Evolutionary conservation across 2,797 vertebrate genomes (phyloP).

Genomic region (Rhinogobio ventralis): DNA sequence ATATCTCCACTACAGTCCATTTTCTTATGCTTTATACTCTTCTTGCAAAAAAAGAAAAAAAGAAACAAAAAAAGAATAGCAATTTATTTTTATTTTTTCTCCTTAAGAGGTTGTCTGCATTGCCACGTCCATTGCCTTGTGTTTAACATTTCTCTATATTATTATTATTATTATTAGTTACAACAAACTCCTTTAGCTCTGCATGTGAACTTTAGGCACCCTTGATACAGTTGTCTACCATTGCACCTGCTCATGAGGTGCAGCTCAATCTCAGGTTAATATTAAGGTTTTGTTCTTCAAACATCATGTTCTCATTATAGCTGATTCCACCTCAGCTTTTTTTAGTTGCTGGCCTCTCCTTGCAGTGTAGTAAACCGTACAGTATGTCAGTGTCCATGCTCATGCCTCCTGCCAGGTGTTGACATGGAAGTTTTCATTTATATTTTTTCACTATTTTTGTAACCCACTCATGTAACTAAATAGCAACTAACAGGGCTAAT

Average conservation of each 20-base stretch:
- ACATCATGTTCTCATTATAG: slow-evolving; percentile 66
- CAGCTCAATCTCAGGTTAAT: slow-evolving; percentile 83
- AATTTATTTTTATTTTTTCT: slow-evolving; percentile 62
- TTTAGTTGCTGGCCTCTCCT: slow-evolving; percentile 32
- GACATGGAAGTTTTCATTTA: slow-evolving; percentile 47
- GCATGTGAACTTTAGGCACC: slow-evolving; percentile 74
- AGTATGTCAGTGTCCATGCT: slow-evolving; percentile 56
- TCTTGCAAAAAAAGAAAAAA: slow-evolving; percentile 69
- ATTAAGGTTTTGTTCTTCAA: slow-evolving; percentile 77
- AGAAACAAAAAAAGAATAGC: slow-evolving; percentile 59
- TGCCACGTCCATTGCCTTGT: slow-evolving; percentile 87
- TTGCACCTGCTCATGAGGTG: slow-evolving; percentile 74
- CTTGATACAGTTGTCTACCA: slow-evolving; percentile 74
- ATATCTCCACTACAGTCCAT: slow-evolving; percentile 82
- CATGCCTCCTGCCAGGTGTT: slow-evolving; percentile 67
- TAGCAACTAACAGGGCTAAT: slow-evolving; percentile 71
- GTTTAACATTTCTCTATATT: slow-evolving; percentile 75
- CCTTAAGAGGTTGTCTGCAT: slow-evolving; percentile 81
- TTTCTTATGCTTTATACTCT: slow-evolving; percentile 87
- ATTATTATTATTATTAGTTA: slow-evolving; percentile 59
- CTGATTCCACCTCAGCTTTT: slow-evolving; percentile 48
- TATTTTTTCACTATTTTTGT: slow-evolving; percentile 63
- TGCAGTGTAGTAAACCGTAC: slow-evolving; percentile 49
- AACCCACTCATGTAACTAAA: slow-evolving; percentile 67
- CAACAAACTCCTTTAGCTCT: slow-evolving; percentile 77